A percentile compares a stretch with the other conserved stretches of the same genome.
These are phyloP conservation scores for Halcyon smyrnensis DNA, from an alignment of 2,797 vertebrate genomes.

Conservation along the genomic window DNA sequence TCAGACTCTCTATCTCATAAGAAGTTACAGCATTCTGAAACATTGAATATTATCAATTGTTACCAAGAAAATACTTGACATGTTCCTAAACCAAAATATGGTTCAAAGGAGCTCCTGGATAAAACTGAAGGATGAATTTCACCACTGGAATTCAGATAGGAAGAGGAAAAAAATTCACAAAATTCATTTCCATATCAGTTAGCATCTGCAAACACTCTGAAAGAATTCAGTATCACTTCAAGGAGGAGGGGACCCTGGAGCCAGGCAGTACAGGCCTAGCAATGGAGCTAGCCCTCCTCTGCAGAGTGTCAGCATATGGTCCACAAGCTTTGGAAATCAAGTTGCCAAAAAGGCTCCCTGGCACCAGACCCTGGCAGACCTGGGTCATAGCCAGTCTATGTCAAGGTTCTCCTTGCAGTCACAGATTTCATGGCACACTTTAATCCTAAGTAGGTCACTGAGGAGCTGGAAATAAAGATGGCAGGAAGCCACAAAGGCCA, in stretches of 20 bases:
- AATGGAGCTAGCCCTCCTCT: not conserved
- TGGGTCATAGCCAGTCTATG: not conserved
- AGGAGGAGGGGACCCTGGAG: not conserved
- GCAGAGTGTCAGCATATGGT: not conserved
- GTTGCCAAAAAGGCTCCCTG: not conserved
- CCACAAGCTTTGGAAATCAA: not conserved
- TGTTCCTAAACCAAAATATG: not conserved
- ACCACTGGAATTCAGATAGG: not conserved
- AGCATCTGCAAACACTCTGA: not conserved
- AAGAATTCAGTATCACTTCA: not conserved
- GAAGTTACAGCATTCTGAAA: not conserved
- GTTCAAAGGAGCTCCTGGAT: not conserved
- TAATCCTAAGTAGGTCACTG: not conserved
- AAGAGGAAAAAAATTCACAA: not conserved
- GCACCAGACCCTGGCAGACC: not conserved
- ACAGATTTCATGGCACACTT: not conserved
- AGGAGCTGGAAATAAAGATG: constrained; percentile 10
- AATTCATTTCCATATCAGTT: not conserved
- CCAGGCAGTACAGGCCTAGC: not conserved
- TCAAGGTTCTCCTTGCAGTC: not conserved
- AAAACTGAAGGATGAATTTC: not conserved
- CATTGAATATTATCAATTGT: not conserved
- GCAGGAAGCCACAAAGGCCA: not conserved
- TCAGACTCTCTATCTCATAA: not conserved
- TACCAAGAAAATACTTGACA: not conserved